These are phyloP conservation scores for Glaucopsyche alexis DNA, from an alignment of 2,888 invertebrate genomes.

Conservation along the genomic window DNA sequence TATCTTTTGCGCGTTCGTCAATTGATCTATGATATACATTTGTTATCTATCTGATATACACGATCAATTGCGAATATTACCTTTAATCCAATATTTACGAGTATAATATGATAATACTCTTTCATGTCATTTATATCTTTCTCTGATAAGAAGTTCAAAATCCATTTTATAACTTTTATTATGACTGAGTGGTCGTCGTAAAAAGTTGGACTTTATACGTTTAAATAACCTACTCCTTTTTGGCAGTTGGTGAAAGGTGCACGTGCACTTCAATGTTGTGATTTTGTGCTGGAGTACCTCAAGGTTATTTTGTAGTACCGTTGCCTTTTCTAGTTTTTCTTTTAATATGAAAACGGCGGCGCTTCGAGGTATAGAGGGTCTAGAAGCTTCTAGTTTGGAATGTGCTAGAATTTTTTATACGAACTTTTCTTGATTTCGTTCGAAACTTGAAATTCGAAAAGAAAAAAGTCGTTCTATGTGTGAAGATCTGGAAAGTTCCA, in stretches of 20 bases:
- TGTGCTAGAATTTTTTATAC: no score
- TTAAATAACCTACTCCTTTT: not conserved
- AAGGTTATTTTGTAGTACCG: not conserved
- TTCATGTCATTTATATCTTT: not conserved
- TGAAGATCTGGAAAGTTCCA: no score
- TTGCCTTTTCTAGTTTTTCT: not conserved
- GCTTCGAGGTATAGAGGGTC: no score
- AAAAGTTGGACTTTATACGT: not conserved
- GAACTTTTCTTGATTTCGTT: no score
- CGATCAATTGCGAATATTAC: slow-evolving; percentile 15
- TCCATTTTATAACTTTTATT: not conserved
- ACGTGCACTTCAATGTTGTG: not conserved
- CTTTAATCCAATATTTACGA: slow-evolving; percentile 24
- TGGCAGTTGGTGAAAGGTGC: not conserved
- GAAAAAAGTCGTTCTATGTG: no score
- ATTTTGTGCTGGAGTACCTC: not conserved
- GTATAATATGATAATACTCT: not conserved
- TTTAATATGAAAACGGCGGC: no score
- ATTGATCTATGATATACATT: not conserved
- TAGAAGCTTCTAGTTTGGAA: no score
- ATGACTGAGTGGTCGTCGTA: not conserved
- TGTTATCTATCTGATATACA: not conserved
- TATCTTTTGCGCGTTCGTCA: not conserved
- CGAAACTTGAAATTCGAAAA: no score
- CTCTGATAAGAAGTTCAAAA: slow-evolving; percentile 1